Conservation (phyloP, 2,888 invertebrate species). For the Pollenia griseotomentosa region DNA sequence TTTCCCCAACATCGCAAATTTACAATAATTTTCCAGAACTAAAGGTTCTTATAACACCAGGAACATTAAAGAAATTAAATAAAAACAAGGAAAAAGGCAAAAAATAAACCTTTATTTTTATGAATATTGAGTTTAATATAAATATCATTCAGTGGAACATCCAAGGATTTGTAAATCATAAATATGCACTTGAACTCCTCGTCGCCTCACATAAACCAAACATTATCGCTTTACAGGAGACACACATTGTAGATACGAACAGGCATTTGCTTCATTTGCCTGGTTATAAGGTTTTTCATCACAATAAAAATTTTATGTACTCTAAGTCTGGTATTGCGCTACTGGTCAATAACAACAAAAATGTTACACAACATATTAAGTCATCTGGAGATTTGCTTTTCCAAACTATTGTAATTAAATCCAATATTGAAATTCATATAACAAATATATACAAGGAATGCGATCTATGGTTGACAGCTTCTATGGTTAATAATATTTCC, state of each 20-base stretch:
- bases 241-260: neutral
- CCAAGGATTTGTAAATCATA: constrained; percentile 18
- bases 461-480: constrained; percentile 8
- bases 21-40: too few relatives aligned
- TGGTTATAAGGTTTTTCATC: constrained; percentile 14
- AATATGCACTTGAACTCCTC: constrained; percentile 24
- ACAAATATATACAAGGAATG: constrained; percentile 27
- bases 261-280: constrained; percentile 13
- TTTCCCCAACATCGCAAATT: too few relatives aligned
- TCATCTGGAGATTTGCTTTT: constrained; percentile 14
- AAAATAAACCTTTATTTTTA: constrained; percentile 14
- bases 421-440: constrained; percentile 9
- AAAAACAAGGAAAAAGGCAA: neutral
- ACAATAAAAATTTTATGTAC: constrained; percentile 3
- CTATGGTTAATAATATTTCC: constrained; percentile 12
- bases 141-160: constrained; percentile 43
- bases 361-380: neutral
- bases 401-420: constrained; percentile 16
- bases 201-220: constrained; percentile 19
- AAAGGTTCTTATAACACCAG: too few relatives aligned
- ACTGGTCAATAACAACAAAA: neutral
- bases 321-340: constrained; percentile 31
- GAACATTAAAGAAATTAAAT: too few relatives aligned
- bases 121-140: constrained; percentile 21
- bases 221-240: constrained; percentile 16